Evolutionary conservation across 1,140 invertebrate species (phyloP).

Genomic region (Lasioglossum baleicum): DNA sequence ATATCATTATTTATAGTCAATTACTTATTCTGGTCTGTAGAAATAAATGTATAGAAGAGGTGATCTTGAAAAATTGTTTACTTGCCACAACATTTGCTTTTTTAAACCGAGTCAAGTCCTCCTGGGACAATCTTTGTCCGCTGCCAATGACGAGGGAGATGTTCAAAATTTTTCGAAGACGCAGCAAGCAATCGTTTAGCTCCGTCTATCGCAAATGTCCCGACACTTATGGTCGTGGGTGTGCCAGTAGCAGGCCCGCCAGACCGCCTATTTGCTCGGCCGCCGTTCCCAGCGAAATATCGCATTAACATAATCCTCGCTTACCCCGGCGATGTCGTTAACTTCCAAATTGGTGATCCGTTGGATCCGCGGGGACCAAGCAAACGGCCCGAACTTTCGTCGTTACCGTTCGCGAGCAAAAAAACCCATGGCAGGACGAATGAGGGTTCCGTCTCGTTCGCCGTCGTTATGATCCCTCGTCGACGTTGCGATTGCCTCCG

Average conservation of each 20-base stretch:
- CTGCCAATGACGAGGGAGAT: too few relatives aligned
- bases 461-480: not conserved
- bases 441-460: not conserved
- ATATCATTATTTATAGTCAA: too few relatives aligned
- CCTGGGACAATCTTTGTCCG: too few relatives aligned
- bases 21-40: too few relatives aligned
- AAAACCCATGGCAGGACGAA: not conserved
- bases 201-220: too few relatives aligned
- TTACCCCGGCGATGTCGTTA: constrained; percentile 44
- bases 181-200: too few relatives aligned
- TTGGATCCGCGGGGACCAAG: constrained; percentile 17
- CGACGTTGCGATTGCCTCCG: not conserved
- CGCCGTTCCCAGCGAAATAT: constrained; percentile 41
- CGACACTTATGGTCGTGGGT: too few relatives aligned
- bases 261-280: constrained; percentile 13
- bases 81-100: too few relatives aligned
- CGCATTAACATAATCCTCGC: constrained; percentile 60
- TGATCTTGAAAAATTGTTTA: too few relatives aligned
- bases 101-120: too few relatives aligned
- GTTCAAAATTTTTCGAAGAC: too few relatives aligned
- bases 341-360: constrained; percentile 52
- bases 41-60: too few relatives aligned
- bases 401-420: constrained; percentile 1
- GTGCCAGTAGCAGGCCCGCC: not conserved
- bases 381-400: constrained; percentile 37